Conservation (phyloP, 2,797 vertebrate species). For the Characodon lateralis region DNA sequence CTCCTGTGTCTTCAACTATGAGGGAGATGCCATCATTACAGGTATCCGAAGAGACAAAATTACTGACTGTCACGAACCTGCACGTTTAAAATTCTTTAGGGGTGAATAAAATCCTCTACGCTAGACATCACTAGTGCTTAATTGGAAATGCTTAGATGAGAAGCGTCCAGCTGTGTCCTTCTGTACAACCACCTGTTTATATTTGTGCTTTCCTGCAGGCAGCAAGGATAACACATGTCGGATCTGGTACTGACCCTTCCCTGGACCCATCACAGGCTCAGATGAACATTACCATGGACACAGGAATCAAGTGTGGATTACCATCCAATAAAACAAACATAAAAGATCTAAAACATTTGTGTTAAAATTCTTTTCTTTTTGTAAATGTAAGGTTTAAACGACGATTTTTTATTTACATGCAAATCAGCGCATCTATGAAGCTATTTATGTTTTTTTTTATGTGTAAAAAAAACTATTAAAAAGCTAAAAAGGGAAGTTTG, state of each 20-base stretch:
- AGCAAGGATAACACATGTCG: conserved; percentile 96
- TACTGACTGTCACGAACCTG: conserved; percentile 7
- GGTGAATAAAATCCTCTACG: conserved; percentile 14
- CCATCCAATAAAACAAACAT: background rate
- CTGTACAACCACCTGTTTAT: conserved; percentile 49
- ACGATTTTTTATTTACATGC: background rate
- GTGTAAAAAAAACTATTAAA: background rate
- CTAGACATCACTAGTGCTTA: conserved; percentile 30
- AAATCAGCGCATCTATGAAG: background rate
- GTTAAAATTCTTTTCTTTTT: background rate
- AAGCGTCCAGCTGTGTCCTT: conserved; percentile 36
- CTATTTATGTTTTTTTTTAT: too few species aligned
- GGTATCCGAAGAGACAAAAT: conserved; percentile 71
- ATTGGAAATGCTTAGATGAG: conserved; percentile 43
- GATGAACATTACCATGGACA: background rate
- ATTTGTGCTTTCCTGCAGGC: conserved; percentile 77
- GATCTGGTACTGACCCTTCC: conserved; percentile 86
- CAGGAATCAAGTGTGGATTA: background rate
- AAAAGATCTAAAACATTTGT: background rate
- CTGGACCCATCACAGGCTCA: conserved; percentile 5
- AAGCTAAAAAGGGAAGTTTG: background rate
- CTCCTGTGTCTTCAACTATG: conserved; percentile 94
- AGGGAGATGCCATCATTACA: conserved; percentile 93
- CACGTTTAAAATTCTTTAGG: conserved; percentile 18
- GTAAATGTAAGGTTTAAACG: background rate